Conservation (phyloP, 2,888 invertebrate species). For the Brachyptera risi region DNA sequence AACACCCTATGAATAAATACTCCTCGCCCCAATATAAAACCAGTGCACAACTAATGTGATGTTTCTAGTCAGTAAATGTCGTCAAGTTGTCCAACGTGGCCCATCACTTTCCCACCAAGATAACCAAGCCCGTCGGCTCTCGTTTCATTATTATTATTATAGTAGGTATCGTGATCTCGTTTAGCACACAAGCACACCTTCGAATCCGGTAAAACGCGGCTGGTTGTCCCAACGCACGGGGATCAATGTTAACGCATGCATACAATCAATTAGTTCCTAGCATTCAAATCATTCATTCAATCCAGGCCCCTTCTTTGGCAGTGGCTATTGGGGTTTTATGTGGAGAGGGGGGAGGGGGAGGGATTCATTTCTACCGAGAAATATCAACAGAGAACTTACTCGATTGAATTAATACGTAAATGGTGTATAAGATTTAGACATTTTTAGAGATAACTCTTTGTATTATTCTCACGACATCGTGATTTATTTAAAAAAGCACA, state of each 20-base stretch:
- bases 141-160: background rate
- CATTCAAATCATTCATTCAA: conserved; percentile 17
- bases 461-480: background rate
- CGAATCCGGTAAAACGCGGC: too few species aligned
- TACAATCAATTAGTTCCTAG: too few species aligned
- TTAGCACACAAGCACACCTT: background rate
- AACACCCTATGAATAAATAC: too few species aligned
- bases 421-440: conserved; percentile 7
- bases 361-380: background rate
- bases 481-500: background rate
- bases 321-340: too few species aligned
- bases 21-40: too few species aligned
- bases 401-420: background rate
- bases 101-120: too few species aligned
- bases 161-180: background rate
- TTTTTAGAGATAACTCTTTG: too few species aligned
- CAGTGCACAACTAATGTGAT: too few species aligned
- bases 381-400: conserved; percentile 15
- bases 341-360: conserved; percentile 9
- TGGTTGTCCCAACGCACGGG: too few species aligned
- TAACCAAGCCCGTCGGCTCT: background rate
- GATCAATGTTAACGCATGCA: too few species aligned
- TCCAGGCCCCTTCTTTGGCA: conserved; percentile 22
- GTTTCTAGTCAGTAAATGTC: too few species aligned
- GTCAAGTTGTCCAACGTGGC: too few species aligned